Evolutionary conservation across 2,113 vertebrate genomes (phyloP).

Genomic region (Manacus vitellinus): DNA sequence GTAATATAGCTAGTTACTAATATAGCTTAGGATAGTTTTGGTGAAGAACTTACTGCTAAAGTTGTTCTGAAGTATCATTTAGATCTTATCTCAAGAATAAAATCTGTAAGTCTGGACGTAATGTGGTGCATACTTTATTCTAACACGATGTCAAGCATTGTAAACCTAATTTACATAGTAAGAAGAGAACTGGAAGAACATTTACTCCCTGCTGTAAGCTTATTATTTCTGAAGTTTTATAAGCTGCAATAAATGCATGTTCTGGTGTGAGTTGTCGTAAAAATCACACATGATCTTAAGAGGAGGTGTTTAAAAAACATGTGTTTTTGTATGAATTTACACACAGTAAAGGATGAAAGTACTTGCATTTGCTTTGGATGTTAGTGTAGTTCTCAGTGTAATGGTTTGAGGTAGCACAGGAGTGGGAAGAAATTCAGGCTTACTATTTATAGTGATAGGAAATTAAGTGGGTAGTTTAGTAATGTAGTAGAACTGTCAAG

Average conservation of each 20-base stretch:
- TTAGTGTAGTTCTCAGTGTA: not conserved
- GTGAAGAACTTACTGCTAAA: not conserved
- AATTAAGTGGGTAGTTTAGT: not conserved
- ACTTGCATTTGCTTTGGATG: not conserved
- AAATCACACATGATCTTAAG: not conserved
- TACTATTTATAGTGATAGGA: not conserved
- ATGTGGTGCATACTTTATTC: not conserved
- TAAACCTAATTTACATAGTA: not conserved
- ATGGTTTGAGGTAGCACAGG: not conserved
- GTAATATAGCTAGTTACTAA: not conserved
- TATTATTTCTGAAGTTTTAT: not conserved
- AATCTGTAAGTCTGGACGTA: not conserved
- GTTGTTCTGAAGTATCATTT: not conserved
- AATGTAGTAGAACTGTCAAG: not conserved
- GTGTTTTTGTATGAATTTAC: rapidly evolving
- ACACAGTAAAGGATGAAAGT: not conserved
- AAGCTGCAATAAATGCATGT: not conserved
- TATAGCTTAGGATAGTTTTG: not conserved
- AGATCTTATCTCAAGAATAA: not conserved
- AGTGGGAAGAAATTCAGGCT: not conserved
- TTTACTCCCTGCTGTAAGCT: not conserved
- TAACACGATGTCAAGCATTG: not conserved
- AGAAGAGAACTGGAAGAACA: not conserved
- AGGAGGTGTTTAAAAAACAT: not conserved
- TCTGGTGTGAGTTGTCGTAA: not conserved